A percentile compares a stretch with the other conserved stretches of the same genome.
Evolutionary conservation across 1,140 invertebrate genomes (phyloP).

Genomic region (Coenobita brevimanus): DNA sequence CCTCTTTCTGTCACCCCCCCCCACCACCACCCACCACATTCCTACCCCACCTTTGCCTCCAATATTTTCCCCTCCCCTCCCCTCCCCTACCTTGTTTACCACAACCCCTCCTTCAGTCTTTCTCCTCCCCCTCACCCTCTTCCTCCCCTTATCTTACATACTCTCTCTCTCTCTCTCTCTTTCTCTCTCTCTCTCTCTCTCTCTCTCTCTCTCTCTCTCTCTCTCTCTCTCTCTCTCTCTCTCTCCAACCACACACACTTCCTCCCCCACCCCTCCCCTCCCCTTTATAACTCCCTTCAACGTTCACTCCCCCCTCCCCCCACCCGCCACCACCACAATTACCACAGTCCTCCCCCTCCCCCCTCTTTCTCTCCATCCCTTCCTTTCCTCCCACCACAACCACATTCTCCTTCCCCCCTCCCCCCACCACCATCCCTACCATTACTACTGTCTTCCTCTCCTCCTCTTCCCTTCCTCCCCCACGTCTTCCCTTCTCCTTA

Average conservation of each 20-base stretch:
- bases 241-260: not conserved
- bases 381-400: not conserved
- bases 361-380: not conserved
- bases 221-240: not conserved
- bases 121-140: no score
- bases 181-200: not conserved
- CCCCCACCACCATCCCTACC: no score
- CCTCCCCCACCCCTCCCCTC: not conserved
- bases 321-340: not conserved
- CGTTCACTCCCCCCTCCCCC: not conserved
- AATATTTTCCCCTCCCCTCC: not conserved
- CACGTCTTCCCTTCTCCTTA: not conserved
- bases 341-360: not conserved
- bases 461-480: not conserved
- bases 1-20: not conserved
- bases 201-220: not conserved
- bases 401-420: not conserved
- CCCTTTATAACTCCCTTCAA: slow-evolving; percentile 3
- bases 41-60: not conserved
- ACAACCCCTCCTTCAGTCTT: no score
- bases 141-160: no score
- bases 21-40: no score
- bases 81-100: not conserved
- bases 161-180: no score
- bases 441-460: not conserved